These are phyloP conservation scores for Zhuqinia jingwanae DNA, from an alignment of 2,888 invertebrate species.

Conservation along the genomic window DNA sequence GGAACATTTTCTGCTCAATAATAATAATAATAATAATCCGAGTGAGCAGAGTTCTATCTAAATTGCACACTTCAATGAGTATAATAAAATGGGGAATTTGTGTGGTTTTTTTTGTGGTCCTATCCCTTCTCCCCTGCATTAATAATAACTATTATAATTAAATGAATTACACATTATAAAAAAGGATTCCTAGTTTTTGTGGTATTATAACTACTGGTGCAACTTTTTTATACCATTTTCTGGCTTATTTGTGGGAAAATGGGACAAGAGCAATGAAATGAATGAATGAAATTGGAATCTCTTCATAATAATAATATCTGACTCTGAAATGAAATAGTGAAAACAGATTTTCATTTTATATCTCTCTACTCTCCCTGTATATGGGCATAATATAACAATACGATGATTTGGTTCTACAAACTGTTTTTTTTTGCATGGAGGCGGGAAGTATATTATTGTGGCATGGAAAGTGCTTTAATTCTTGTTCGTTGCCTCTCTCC, in stretches of 20 bases:
- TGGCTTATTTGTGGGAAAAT: neutral
- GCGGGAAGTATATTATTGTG: neutral
- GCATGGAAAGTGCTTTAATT: constrained; percentile 16
- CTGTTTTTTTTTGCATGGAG: neutral
- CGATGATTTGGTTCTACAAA: neutral
- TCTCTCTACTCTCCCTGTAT: neutral
- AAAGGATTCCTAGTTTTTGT: neutral
- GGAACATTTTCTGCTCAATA: neutral
- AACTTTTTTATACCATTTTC: neutral
- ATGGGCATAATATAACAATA: too few species aligned
- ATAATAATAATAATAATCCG: neutral
- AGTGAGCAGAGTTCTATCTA: neutral
- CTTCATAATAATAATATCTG: constrained; percentile 15
- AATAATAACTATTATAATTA: neutral
- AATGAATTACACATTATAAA: constrained; percentile 8
- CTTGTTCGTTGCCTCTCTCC: neutral
- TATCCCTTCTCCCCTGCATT: neutral
- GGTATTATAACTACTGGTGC: neutral
- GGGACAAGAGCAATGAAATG: neutral
- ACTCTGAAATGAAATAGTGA: constrained; percentile 6
- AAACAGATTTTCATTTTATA: neutral
- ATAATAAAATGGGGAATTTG: neutral
- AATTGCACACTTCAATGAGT: neutral
- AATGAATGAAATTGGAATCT: constrained; percentile 12
- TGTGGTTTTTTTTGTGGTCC: neutral